Conservation (phyloP, 2,888 invertebrate genomes). For the Pristionchus arcanus region DNA sequence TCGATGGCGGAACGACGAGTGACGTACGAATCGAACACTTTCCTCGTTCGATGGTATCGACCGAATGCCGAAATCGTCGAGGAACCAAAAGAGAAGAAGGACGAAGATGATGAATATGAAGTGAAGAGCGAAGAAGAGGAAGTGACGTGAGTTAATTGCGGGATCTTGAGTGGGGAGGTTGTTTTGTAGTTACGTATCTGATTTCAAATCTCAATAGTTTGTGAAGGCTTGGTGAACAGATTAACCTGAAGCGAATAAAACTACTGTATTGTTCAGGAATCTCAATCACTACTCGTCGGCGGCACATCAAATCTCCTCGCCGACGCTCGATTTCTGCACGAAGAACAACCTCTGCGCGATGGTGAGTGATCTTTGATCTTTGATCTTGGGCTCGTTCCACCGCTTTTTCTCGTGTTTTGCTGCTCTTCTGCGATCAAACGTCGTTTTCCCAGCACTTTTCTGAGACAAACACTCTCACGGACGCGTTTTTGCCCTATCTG, state of each 20-base stretch:
- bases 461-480: background rate
- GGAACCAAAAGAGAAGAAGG: background rate
- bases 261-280: background rate
- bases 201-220: too few species aligned
- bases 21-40: slow-evolving; percentile 48
- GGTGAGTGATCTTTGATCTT: slow-evolving; percentile 38
- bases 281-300: slow-evolving; percentile 39
- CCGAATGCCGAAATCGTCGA: background rate
- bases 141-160: background rate
- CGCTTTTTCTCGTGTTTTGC: background rate
- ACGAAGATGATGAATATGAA: slow-evolving; percentile 40
- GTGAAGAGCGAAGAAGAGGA: background rate
- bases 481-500: background rate
- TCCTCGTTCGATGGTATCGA: slow-evolving; percentile 39
- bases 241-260: background rate
- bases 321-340: slow-evolving; percentile 53
- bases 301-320: slow-evolving; percentile 49
- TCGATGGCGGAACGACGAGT: slow-evolving; percentile 24
- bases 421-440: background rate
- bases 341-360: slow-evolving; percentile 52
- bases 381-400: background rate
- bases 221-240: background rate
- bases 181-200: too few species aligned
- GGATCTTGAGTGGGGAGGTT: too few species aligned
- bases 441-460: background rate